Base-by-base conservation (phyloP, 2,888 invertebrate species). In the Leucophenga montana region DNA sequence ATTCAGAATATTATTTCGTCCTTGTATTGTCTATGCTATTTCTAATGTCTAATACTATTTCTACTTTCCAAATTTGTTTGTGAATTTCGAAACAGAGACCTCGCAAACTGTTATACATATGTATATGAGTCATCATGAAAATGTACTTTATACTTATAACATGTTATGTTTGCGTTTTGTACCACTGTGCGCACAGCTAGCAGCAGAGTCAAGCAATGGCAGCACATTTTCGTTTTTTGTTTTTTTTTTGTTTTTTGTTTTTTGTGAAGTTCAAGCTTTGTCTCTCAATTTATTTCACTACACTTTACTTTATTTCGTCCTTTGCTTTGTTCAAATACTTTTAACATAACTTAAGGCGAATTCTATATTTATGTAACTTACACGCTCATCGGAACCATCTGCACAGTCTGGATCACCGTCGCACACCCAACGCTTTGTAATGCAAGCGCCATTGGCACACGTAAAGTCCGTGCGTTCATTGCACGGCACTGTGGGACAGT, bases 361-460 rank as follows among this genome's bases (percentile, higher is more conserved):
- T 14, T 27, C 6, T 11, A 5, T n/a, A 16, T 27, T 33, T 11
- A 20, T n/a, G 5, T n/a, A 39, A 87, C 89, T 89, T 88, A 93
- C 94, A 88, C 89, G 87, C 89, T 97, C 97, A 89, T 97, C 97
- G 69, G 93, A 93, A 64, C 92, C 93, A 89, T 97, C 95, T 0
- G 91, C 90, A 84, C 97, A 97, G 86, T 97, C 97, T 67, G 90
- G 90, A 82, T 96, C 96, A 0, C 95, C 95, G 86, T 97, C 97
- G 88, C 97, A 97, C 44, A 92, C 90, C 96, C 96, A 97, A 78
- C 91, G 91, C 3, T 92, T 90, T 5, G 93, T 92, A 75, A 97
- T 94, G 89, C 97, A 97, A 77, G 92, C 91, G 75, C 93, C 93
- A 75, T 93, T 92, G 13, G 91, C 88, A 85, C 96, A 96, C 31